Base-by-base conservation (phyloP, 2,113 vertebrate genomes). In the Poeciliopsis occidentalis region DNA sequence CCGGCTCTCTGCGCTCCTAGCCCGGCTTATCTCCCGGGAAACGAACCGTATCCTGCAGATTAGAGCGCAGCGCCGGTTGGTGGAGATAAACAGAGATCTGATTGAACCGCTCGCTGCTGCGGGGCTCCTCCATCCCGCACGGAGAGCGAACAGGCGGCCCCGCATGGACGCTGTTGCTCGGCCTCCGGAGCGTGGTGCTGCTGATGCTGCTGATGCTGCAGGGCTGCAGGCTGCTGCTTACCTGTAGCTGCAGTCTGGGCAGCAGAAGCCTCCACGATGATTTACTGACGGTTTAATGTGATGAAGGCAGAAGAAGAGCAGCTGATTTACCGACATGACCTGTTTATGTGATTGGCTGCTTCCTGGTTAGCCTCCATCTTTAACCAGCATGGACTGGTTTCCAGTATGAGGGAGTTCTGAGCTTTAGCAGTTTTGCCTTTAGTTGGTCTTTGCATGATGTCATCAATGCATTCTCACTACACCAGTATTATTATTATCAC, bases 151-250 rank as follows among this genome's bases (percentile, higher is more conserved):
- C 24, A 12, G 8, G n/a, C 24, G 60, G 24, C 60, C 60, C 26
- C 10, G 11, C 24, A 12, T n/a, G 57, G 57, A 11, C 60, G 15
- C 51, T 26, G 65, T 37, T 22, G 24, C 22, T 24, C 27, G 12
- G 26, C 30, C 22, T 68, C 4, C 27, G 60, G 17, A 57, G 17
- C 29, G 73, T 37, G 19, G 17, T 5, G 4, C 4, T 47, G 44
- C 44, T 47, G 34, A 11, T 5, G 4, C 4, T 47, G 44, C 44
- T 47, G 34, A 11, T 12, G 34, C 34, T 34, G 34, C 32, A 51
- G 15, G 39, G 39, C 34, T 32, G 66, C 32, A 51, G 64, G 75
- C 68, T 71, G 51, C 47, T 54, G 67, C 64, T 77, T 17, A 60
- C 41, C 41, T 57, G 60, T 63, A 44, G 44, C 44, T 17, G 44